A percentile compares a stretch with the other conserved stretches of the same genome.
These are phyloP conservation scores for Coryphaenoides rupestris DNA, from an alignment of 2,113 vertebrate species.

Conservation along the genomic window DNA sequence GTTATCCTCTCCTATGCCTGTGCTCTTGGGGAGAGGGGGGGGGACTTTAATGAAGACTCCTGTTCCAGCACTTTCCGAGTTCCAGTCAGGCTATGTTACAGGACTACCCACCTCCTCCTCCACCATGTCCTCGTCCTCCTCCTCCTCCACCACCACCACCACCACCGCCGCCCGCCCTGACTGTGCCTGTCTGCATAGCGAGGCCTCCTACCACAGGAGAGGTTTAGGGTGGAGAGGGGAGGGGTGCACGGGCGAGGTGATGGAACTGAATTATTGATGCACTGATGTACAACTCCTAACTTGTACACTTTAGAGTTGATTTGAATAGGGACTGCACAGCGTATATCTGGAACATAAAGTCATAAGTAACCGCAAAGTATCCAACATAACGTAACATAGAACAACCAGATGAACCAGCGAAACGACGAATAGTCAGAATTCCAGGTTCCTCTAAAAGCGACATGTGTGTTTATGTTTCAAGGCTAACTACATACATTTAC, in stretches of 20 bases:
- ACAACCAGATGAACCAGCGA: too few relatives aligned
- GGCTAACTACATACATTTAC: too few relatives aligned
- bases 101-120: too few relatives aligned
- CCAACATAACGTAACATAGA: too few relatives aligned
- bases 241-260: conserved; percentile 55
- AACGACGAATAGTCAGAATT: too few relatives aligned
- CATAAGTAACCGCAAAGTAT: too few relatives aligned
- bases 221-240: conserved; percentile 39
- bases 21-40: conserved; percentile 49
- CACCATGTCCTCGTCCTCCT: too few relatives aligned
- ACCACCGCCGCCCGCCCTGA: conserved; percentile 14
- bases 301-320: conserved; percentile 47
- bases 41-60: conserved; percentile 66
- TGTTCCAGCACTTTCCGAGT: conserved; percentile 61
- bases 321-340: too few relatives aligned
- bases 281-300: conserved; percentile 42
- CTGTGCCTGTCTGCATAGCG: conserved; percentile 28
- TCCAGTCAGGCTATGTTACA: conserved; percentile 61
- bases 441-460: too few relatives aligned
- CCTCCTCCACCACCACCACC: neutral
- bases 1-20: conserved; percentile 69
- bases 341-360: too few relatives aligned
- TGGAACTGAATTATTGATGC: conserved; percentile 67
- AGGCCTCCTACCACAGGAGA: conserved; percentile 41
- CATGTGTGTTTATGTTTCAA: too few relatives aligned